A percentile compares a stretch with the other conserved stretches of the same genome.
phyloP scores from a whole-genome alignment of 2,797 vertebrate genomes.

The Gallinago solitaria region DNA sequence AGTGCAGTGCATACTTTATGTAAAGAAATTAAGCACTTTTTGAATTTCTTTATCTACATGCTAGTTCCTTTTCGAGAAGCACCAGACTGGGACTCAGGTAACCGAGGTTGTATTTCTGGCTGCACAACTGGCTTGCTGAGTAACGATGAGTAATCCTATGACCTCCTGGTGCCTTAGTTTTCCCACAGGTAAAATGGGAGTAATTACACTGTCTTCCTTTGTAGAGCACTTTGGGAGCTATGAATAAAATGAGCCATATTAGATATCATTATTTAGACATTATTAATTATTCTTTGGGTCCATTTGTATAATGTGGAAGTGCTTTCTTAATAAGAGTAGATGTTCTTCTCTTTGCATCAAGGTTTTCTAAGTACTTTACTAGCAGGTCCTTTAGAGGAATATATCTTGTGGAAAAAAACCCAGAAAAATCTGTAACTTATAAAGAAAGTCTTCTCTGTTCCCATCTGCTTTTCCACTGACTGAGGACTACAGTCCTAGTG shows the following conservation, averaged over 20 bases:
- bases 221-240: neutral
- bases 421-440: neutral
- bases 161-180: slow-evolving; percentile 27
- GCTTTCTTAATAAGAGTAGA: neutral
- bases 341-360: neutral
- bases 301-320: neutral
- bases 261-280: neutral
- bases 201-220: slow-evolving; percentile 3
- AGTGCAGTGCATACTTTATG: neutral
- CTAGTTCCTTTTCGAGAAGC: neutral
- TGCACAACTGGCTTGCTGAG: neutral
- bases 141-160: neutral
- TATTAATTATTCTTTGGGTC: neutral
- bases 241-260: slow-evolving; percentile 8
- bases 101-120: slow-evolving; percentile 12
- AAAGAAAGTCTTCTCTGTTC: neutral
- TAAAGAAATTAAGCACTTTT: neutral
- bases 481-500: neutral
- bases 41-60: neutral
- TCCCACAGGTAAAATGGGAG: slow-evolving; percentile 19
- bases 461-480: neutral
- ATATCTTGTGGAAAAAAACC: neutral
- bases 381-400: neutral
- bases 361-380: neutral
- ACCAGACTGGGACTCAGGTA: neutral